Conservation (phyloP, 2,797 vertebrate genomes). For the Falco columbarius region DNA sequence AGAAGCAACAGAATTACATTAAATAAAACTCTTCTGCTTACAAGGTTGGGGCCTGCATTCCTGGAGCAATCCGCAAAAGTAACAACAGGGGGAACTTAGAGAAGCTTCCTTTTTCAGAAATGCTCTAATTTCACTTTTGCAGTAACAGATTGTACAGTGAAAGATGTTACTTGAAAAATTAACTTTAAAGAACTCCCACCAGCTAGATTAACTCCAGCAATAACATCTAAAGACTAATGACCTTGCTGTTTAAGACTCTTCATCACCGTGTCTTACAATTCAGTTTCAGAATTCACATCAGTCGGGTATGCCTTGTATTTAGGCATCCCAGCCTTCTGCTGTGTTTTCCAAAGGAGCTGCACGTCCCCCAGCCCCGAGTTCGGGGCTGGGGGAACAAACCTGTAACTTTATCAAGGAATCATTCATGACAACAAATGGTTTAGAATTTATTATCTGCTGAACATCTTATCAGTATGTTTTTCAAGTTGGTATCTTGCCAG, state of each 20-base stretch:
- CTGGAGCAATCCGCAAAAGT: not conserved
- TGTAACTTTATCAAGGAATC: not conserved
- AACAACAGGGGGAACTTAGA: rapidly evolving
- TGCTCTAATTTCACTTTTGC: not conserved
- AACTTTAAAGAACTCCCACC: not conserved
- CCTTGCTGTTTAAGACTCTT: not conserved
- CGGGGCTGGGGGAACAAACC: too few species aligned
- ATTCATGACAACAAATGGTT: not conserved
- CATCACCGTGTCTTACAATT: not conserved
- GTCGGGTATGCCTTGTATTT: not conserved
- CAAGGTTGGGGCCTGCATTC: not conserved
- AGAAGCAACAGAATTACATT: not conserved
- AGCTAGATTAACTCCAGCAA: not conserved
- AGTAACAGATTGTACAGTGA: not conserved
- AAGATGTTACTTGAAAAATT: not conserved
- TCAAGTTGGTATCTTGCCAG: not conserved
- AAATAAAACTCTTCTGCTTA: not conserved
- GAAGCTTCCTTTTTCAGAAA: not conserved
- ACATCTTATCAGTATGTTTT: not conserved
- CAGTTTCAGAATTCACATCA: not conserved
- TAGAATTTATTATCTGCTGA: not conserved
- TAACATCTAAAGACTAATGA: not conserved
- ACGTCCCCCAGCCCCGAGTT: not conserved
- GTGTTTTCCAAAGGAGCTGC: not conserved
- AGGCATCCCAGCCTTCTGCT: not conserved